phyloP scores from a whole-genome alignment of 2,113 vertebrate genomes.

The Asarcornis scutulata region DNA sequence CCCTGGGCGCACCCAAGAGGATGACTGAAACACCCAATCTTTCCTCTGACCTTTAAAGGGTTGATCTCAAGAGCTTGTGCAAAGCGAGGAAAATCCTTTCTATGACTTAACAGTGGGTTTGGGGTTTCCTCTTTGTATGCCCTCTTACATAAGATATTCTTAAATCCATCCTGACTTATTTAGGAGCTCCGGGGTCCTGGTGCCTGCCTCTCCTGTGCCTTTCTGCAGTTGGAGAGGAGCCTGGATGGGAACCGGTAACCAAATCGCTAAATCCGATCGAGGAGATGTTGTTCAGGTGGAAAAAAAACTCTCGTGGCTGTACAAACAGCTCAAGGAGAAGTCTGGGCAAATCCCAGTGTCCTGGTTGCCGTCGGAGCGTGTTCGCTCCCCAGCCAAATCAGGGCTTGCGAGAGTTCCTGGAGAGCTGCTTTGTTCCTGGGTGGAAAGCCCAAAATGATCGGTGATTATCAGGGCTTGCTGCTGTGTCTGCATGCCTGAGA shows the following conservation, averaged over 20 bases:
- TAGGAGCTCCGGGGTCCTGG: background rate
- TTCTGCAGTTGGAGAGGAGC: background rate
- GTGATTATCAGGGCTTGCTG: background rate
- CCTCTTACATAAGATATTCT: background rate
- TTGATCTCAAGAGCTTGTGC: background rate
- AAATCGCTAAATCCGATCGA: background rate
- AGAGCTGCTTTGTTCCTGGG: background rate
- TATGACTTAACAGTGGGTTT: background rate
- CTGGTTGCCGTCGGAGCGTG: background rate
- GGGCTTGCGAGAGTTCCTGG: background rate
- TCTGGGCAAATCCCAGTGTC: background rate
- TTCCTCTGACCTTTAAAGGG: background rate
- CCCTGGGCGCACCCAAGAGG: background rate
- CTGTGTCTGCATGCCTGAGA: background rate
- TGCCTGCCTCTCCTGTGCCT: background rate
- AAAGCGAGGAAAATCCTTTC: background rate
- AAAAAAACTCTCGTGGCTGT: background rate
- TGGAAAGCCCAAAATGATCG: background rate
- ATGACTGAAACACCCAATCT: background rate
- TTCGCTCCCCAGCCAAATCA: background rate
- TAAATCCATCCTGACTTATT: background rate
- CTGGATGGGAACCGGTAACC: background rate
- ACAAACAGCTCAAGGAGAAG: background rate
- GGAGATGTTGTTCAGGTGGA: background rate
- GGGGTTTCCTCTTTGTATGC: rapidly evolving